A percentile compares a stretch with the other conserved stretches of the same genome.
These are phyloP conservation scores for Macrobrachium nipponense DNA, from an alignment of 1,140 invertebrate genomes.

Conservation along the genomic window DNA sequence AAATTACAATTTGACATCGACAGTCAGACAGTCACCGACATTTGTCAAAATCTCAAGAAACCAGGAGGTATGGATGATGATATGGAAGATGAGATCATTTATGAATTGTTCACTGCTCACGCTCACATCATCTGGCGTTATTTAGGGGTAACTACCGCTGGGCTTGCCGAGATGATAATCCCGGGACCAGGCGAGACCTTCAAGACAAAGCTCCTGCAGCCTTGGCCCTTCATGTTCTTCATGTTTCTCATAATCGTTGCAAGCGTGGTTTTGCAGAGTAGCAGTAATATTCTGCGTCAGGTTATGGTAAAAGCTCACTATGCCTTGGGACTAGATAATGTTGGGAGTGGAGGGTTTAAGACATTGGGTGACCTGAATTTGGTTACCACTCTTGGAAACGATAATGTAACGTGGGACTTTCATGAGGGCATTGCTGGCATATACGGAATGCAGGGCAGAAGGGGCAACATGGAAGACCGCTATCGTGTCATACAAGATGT, in stretches of 20 bases:
- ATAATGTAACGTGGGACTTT: conserved; percentile 50
- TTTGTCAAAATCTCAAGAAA: too few relatives aligned
- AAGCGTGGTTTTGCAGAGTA: conserved; percentile 44
- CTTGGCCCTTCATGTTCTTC: conserved; percentile 51
- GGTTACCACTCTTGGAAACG: not conserved
- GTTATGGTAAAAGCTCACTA: conserved; percentile 16
- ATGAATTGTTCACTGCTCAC: conserved; percentile 50
- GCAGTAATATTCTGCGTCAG: conserved; percentile 37
- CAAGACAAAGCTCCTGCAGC: conserved; percentile 43
- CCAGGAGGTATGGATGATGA: conserved; percentile 47
- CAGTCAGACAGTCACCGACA: too few relatives aligned
- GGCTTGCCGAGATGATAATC: conserved; percentile 29
- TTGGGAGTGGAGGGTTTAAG: conserved; percentile 20
- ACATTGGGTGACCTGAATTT: conserved; percentile 27
- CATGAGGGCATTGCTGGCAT: conserved; percentile 55
- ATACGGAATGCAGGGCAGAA: conserved; percentile 58
- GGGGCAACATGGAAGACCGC: conserved; percentile 63
- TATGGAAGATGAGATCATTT: conserved; percentile 53
- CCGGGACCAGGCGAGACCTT: conserved; percentile 35
- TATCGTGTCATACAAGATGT: conserved; percentile 56
- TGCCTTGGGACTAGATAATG: conserved; percentile 29
- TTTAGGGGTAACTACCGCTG: conserved; percentile 35
- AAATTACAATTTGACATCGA: too few relatives aligned
- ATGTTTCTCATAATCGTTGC: conserved; percentile 50
- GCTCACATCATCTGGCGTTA: conserved; percentile 41